Conservation (phyloP, 2,888 invertebrate genomes). For the Hirtodrosophila confusa region DNA sequence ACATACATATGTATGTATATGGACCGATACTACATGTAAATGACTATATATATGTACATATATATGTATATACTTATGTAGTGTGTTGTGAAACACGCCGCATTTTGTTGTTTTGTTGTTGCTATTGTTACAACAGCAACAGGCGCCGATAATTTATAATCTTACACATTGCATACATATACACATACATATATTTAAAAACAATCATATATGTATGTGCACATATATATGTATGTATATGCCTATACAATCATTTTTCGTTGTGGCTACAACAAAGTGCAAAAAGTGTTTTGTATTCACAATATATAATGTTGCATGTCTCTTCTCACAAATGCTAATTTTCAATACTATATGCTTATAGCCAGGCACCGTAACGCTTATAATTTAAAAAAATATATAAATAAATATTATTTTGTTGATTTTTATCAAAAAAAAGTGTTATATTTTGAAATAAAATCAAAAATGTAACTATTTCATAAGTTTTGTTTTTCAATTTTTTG, state of each 20-base stretch:
- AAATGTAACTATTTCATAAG: too few relatives aligned
- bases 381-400: too few relatives aligned
- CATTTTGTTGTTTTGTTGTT: slow-evolving; percentile 34
- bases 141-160: slow-evolving; percentile 74
- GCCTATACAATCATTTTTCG: slow-evolving; percentile 27
- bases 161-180: slow-evolving; percentile 45
- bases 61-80: slow-evolving; percentile 7
- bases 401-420: too few relatives aligned
- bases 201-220: neutral
- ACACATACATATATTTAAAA: neutral
- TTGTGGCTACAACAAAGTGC: slow-evolving; percentile 25
- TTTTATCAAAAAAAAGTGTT: too few relatives aligned
- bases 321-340: neutral
- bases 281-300: slow-evolving; percentile 2
- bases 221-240: slow-evolving; percentile 1
- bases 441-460: too few relatives aligned
- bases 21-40: too few relatives aligned
- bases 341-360: too few relatives aligned
- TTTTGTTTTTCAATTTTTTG: too few relatives aligned
- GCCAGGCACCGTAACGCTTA: too few relatives aligned
- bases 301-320: neutral
- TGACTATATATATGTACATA: neutral
- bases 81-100: slow-evolving; percentile 70
- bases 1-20: slow-evolving; percentile 7
- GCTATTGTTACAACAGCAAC: slow-evolving; percentile 60